A percentile compares a stretch with the other conserved stretches of the same genome.
phyloP scores from a whole-genome alignment of 2,888 invertebrate genomes.

The Leptothorax acervorum region DNA sequence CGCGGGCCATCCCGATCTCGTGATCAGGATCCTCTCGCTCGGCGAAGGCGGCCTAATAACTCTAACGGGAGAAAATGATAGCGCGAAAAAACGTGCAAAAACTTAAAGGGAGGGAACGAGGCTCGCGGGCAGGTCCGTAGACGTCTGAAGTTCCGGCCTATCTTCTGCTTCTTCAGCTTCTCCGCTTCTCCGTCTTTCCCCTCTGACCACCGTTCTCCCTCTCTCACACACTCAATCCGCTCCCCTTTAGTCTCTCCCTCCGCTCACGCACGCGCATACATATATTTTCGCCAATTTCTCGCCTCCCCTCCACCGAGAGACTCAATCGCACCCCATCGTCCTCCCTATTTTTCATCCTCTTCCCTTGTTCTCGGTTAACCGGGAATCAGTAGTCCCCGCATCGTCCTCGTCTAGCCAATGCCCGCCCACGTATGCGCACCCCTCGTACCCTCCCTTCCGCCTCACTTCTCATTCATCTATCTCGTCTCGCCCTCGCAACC shows the following conservation, averaged over 20 bases:
- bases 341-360: not conserved
- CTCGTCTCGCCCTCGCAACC: not conserved
- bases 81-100: constrained; percentile 58
- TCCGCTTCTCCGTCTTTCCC: constrained; percentile 27
- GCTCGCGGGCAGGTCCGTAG: constrained; percentile 46
- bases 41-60: constrained; percentile 15
- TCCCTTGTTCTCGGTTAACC: not conserved
- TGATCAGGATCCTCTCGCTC: not conserved
- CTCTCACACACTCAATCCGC: not conserved
- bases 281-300: constrained; percentile 17
- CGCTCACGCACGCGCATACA: constrained; percentile 38
- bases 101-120: constrained; percentile 65
- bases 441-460: not conserved
- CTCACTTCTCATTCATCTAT: constrained; percentile 40
- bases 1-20: constrained; percentile 61
- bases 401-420: not conserved
- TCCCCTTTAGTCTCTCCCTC: constrained; percentile 20
- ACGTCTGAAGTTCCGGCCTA: constrained; percentile 52
- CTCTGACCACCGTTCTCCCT: constrained; percentile 20
- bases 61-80: constrained; percentile 45
- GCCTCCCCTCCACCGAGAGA: not conserved
- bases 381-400: not conserved
- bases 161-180: constrained; percentile 43
- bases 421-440: constrained; percentile 36
- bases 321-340: not conserved